Conservation (phyloP, 2,113 vertebrate species). For the Porphyrio hochstetteri region DNA sequence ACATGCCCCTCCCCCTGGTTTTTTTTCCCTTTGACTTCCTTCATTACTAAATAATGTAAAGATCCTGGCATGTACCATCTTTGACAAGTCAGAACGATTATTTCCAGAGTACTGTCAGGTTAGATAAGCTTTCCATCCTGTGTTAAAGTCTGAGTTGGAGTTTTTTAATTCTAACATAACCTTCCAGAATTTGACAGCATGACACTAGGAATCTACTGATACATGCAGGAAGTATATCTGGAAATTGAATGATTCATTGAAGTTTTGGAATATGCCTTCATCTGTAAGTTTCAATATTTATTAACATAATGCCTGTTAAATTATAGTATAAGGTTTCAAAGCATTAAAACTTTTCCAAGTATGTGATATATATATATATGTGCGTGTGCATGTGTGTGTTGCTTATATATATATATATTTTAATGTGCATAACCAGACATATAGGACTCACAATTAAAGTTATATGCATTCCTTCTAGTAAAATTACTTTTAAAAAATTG, state of each 20-base stretch:
- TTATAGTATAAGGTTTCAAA: background rate
- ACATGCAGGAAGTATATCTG: slow-evolving; percentile 14
- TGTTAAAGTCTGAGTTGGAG: slow-evolving; percentile 48
- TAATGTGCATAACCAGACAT: background rate
- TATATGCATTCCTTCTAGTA: background rate
- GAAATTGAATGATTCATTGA: slow-evolving; percentile 54
- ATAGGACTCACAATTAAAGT: background rate
- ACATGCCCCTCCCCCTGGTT: background rate
- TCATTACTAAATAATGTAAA: slow-evolving; percentile 59
- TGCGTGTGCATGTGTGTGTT: fast-evolving
- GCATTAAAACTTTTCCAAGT: background rate
- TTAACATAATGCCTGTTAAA: background rate
- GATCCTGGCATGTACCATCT: slow-evolving; percentile 47
- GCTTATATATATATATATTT: background rate
- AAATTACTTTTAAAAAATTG: background rate
- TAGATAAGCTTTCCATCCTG: slow-evolving; percentile 65
- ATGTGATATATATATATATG: background rate
- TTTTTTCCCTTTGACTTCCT: background rate
- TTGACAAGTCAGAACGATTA: slow-evolving; percentile 72
- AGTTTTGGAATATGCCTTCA: slow-evolving; percentile 2
- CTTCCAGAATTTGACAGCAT: slow-evolving; percentile 64
- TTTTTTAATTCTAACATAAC: slow-evolving; percentile 68
- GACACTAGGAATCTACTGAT: slow-evolving; percentile 49
- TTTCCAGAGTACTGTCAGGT: slow-evolving; percentile 69
- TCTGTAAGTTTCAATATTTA: slow-evolving; percentile 12